Evolutionary conservation across 2,113 vertebrate species (phyloP).

Genomic region (Beaufortia kweichowensis): DNA sequence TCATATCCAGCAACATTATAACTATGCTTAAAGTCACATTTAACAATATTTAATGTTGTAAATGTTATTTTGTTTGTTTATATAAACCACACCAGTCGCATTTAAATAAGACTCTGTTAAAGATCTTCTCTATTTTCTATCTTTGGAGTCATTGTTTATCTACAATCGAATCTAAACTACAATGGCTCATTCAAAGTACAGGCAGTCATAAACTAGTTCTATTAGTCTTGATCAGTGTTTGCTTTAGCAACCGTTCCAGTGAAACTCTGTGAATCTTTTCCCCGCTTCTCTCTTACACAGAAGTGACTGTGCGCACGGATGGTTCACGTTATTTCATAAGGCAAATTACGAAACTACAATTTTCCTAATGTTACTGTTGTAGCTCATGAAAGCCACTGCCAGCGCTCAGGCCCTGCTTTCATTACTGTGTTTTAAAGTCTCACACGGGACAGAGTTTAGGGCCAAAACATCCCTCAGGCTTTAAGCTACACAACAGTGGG

Average conservation of each 20-base stretch:
- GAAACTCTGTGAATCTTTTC: background rate
- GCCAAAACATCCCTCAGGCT: background rate
- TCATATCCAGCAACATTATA: too few species aligned
- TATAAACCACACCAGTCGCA: too few species aligned
- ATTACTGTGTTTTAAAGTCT: background rate
- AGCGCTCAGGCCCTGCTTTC: constrained; percentile 11
- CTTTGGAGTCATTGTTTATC: too few species aligned
- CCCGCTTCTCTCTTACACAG: background rate
- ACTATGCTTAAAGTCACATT: too few species aligned
- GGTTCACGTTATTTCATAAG: constrained; percentile 28
- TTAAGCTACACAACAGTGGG: constrained; percentile 16
- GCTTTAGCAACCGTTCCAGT: background rate
- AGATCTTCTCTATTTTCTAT: too few species aligned
- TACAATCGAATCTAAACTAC: too few species aligned
- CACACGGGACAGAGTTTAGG: background rate
- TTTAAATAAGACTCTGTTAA: too few species aligned
- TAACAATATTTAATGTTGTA: too few species aligned
- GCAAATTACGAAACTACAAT: constrained; percentile 17
- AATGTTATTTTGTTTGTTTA: too few species aligned
- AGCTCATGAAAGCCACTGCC: constrained; percentile 4
- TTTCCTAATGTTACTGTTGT: constrained; percentile 26
- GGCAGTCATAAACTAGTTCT: too few species aligned
- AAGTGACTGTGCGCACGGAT: background rate
- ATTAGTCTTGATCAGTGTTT: background rate
- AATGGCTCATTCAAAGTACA: too few species aligned